Conservation (phyloP, 2,888 invertebrate species). For the Cyclophora punctaria region DNA sequence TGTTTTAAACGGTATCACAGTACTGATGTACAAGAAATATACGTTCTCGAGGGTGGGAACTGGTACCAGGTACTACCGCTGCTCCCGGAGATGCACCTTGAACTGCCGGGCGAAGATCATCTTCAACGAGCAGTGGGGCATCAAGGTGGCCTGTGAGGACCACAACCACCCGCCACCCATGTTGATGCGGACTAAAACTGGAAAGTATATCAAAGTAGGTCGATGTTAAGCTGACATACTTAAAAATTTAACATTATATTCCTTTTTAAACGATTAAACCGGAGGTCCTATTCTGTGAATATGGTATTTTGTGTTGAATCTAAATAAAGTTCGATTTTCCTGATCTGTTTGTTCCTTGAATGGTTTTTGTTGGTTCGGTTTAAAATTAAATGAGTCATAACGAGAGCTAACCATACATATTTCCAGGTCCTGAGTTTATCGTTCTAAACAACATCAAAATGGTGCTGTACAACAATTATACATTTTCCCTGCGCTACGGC, state of each 20-base stretch:
- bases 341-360: too few relatives aligned
- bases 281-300: too few relatives aligned
- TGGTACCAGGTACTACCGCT: neutral
- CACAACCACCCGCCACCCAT: constrained; percentile 2
- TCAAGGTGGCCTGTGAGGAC: neutral
- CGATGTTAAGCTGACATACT: too few relatives aligned
- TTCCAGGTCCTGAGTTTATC: neutral
- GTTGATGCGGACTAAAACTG: neutral
- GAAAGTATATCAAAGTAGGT: too few relatives aligned
- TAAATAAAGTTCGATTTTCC: too few relatives aligned
- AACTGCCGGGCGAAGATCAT: constrained; percentile 1
- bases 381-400: too few relatives aligned
- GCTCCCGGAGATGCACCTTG: constrained; percentile 4
- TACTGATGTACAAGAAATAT: constrained; percentile 9
- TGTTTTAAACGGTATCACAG: constrained; percentile 5
- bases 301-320: too few relatives aligned
- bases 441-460: neutral
- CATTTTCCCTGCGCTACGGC: neutral
- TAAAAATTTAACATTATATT: too few relatives aligned
- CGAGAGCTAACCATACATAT: too few relatives aligned
- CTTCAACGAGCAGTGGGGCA: constrained; percentile 3
- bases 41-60: neutral
- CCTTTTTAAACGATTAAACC: too few relatives aligned
- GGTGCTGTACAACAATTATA: constrained; percentile 1
- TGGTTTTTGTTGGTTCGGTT: too few relatives aligned